Evolutionary conservation across 2,888 invertebrate species (phyloP).

Genomic region (Eilema caniola): DNA sequence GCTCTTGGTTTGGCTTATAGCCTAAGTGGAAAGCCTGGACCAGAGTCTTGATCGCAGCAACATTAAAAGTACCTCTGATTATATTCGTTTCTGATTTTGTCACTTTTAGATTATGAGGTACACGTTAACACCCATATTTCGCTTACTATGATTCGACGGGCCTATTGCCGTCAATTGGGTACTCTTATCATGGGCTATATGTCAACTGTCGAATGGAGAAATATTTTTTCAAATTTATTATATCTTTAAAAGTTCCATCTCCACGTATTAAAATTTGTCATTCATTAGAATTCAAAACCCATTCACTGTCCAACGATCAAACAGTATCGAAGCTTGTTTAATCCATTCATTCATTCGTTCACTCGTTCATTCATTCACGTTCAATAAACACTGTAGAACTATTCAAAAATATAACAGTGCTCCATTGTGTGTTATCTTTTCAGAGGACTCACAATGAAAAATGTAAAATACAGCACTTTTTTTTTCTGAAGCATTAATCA

Average conservation of each 20-base stretch:
- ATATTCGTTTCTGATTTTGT: too few relatives aligned
- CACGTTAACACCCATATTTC: too few relatives aligned
- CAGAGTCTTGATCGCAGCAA: too few relatives aligned
- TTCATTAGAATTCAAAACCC: constrained; percentile 20
- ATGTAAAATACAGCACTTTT: constrained; percentile 11
- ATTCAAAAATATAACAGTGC: constrained; percentile 19
- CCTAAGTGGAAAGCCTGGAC: too few relatives aligned
- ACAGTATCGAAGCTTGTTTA: constrained; percentile 18
- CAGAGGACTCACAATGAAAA: constrained; percentile 18
- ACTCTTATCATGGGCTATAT: too few relatives aligned
- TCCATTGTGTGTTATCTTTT: constrained; percentile 23
- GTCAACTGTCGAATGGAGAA: too few relatives aligned
- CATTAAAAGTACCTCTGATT: too few relatives aligned
- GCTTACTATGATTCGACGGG: too few relatives aligned
- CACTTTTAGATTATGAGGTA: too few relatives aligned
- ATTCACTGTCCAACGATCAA: constrained; percentile 19
- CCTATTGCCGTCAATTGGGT: too few relatives aligned
- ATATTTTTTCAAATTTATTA: background rate
- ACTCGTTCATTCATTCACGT: constrained; percentile 13
- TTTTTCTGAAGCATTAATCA: constrained; percentile 22
- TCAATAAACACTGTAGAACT: constrained; percentile 10
- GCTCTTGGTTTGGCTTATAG: background rate
- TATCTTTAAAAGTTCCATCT: background rate
- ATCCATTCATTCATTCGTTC: constrained; percentile 20
- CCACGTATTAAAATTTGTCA: background rate